phyloP scores from a whole-genome alignment of 2,113 vertebrate genomes.

The Oenanthe melanoleuca region DNA sequence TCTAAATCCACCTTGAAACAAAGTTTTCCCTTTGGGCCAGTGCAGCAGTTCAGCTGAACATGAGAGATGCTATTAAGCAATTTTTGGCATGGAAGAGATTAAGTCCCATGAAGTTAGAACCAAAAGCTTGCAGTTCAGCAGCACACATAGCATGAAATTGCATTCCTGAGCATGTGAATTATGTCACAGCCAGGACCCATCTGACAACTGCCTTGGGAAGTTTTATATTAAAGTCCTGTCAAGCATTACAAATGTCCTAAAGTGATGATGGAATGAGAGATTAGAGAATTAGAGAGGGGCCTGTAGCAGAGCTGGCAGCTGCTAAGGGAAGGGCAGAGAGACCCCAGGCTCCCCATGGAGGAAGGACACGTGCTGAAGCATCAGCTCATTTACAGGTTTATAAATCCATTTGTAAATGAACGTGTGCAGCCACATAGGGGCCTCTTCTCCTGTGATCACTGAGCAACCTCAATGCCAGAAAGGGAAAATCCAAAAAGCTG shows the following conservation, averaged over 20 bases:
- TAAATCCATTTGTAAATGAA: not conserved
- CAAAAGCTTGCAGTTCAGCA: constrained; percentile 20
- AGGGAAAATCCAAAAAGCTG: not conserved
- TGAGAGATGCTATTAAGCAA: not conserved
- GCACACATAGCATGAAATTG: not conserved
- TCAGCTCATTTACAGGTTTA: not conserved
- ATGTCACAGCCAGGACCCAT: not conserved
- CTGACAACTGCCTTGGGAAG: constrained; percentile 51
- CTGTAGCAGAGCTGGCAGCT: constrained; percentile 13
- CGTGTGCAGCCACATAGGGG: not conserved
- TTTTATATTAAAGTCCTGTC: not conserved
- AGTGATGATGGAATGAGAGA: constrained; percentile 32
- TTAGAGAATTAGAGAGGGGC: constrained; percentile 2
- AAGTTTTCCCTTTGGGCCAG: not conserved
- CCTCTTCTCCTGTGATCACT: not conserved
- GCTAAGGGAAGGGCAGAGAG: not conserved
- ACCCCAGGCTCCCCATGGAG: not conserved
- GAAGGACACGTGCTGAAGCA: not conserved
- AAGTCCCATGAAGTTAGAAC: not conserved
- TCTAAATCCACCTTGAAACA: constrained; percentile 4
- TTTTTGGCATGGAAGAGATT: constrained; percentile 1
- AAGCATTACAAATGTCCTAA: not conserved
- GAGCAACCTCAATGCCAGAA: not conserved
- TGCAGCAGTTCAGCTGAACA: not conserved
- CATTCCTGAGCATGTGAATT: constrained; percentile 16